phyloP scores from a whole-genome alignment of 2,113 vertebrate genomes.

The Abramis brama region DNA sequence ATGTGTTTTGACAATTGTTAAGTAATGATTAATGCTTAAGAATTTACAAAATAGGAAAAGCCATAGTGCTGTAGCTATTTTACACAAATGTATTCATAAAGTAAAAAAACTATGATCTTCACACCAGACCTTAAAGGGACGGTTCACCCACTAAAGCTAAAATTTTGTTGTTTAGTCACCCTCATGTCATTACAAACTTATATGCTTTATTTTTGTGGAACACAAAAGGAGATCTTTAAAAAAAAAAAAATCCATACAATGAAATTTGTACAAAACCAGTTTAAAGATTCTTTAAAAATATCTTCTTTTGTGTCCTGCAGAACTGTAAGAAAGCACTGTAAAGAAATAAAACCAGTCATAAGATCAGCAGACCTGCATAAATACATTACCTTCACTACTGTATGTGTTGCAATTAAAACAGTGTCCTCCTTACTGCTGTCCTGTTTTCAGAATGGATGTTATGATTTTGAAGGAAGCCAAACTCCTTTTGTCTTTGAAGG shows the following conservation, averaged over 20 bases:
- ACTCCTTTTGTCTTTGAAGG: background rate
- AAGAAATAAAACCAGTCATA: background rate
- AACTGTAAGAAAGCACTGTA: background rate
- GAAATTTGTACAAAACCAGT: background rate
- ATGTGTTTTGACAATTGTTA: background rate
- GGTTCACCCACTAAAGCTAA: background rate
- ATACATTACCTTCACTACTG: constrained; percentile 16
- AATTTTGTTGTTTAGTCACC: background rate
- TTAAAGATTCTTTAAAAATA: background rate
- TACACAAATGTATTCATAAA: background rate
- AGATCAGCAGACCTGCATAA: background rate
- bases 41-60: background rate
- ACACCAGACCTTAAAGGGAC: no score
- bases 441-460: background rate
- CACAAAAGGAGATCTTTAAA: background rate
- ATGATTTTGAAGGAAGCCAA: background rate
- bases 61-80: background rate
- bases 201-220: background rate
- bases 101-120: background rate
- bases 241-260: background rate
- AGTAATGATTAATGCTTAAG: background rate
- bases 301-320: background rate
- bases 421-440: background rate
- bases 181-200: background rate
- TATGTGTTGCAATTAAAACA: background rate